Evolutionary conservation across 2,113 vertebrate species (phyloP), one percentile per base, ranked within the genome.

Genomic region (Odontophorus gujanensis): DNA sequence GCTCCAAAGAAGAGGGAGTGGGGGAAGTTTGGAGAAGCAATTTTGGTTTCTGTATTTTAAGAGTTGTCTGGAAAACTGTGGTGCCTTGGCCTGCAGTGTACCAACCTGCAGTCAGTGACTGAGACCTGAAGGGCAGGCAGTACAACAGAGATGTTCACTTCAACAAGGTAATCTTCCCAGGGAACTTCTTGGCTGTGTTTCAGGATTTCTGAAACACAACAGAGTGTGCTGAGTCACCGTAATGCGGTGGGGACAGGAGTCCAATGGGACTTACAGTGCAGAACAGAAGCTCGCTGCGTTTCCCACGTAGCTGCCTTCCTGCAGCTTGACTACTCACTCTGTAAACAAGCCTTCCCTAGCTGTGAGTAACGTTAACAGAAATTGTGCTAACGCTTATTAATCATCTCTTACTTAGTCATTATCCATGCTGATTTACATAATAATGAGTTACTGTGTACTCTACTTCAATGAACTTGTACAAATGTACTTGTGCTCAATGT

Each of bases 301-400:
- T 94, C 24, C 88, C 38, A 83, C 97, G 7, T 86, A 71, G 0
- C 87, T 90, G 2, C 78, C 95, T 62, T 83, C 81, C 6, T 90
- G 94, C 66, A 94, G 96, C 6, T 26, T 98, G 81, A 91, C 98
- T 36, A 68, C 95, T 55, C 97, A 82, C 91, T 96, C 74, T 11
- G 57, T 79, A 53, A 90, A 95, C 4, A 76, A 93, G 13, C 96
- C 96, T 66, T 98, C 97, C 80, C 92, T 98, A 79, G 88, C 90
- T 89, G 98, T 98, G 66, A 97, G 97, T 73, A 43, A 24, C 55
- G 11, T 34, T 28, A 25, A 36, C 30, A 26, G 24, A 2, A 18
- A 42, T 6, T 24, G 16, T 8, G 47, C 28, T 36, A n/a, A 45
- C 15, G 18, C 20, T 45, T 80, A 74, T 21, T 89, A 63, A 24